A percentile compares a stretch with the other conserved stretches of the same genome.
These are phyloP conservation scores for Myotis daubentonii DNA, from an alignment of 2,797 vertebrate genomes.

Conservation along the genomic window DNA sequence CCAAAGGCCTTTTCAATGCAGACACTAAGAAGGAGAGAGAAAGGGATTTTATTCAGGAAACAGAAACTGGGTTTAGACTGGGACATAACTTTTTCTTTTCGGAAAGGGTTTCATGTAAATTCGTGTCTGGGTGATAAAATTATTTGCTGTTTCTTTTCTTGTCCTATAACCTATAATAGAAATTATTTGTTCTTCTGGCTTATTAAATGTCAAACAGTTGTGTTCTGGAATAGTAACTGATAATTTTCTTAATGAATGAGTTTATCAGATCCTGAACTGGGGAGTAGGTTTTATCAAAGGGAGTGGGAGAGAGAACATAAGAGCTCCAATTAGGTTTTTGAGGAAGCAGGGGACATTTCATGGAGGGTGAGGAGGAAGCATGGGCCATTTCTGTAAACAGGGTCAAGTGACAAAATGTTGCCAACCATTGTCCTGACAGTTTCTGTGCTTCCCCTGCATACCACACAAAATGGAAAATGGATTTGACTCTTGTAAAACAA, in stretches of 20 bases:
- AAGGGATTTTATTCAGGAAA: not conserved
- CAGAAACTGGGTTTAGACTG: not conserved
- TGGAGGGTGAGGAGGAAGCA: not conserved
- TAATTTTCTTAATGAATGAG: not conserved
- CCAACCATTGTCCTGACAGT: not conserved
- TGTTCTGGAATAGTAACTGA: slow-evolving; percentile 20
- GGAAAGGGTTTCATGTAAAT: not conserved
- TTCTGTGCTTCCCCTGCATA: not conserved
- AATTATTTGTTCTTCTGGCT: not conserved
- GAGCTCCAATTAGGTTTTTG: not conserved
- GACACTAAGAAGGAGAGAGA: not conserved
- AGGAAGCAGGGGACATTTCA: not conserved
- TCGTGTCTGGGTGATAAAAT: not conserved
- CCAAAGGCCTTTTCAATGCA: slow-evolving; percentile 10
- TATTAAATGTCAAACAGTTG: not conserved
- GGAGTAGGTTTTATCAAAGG: not conserved
- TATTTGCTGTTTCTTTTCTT: not conserved
- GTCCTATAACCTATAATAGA: not conserved
- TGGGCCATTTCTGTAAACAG: not conserved
- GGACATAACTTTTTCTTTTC: slow-evolving; percentile 25
- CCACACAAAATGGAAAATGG: not conserved
- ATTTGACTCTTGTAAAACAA: not conserved
- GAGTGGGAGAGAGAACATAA: not conserved
- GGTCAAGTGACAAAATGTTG: not conserved
- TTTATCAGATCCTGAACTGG: not conserved